These are phyloP conservation scores for Cavia porcellus DNA, from an alignment of 2,113 vertebrate genomes.

Conservation along the genomic window DNA sequence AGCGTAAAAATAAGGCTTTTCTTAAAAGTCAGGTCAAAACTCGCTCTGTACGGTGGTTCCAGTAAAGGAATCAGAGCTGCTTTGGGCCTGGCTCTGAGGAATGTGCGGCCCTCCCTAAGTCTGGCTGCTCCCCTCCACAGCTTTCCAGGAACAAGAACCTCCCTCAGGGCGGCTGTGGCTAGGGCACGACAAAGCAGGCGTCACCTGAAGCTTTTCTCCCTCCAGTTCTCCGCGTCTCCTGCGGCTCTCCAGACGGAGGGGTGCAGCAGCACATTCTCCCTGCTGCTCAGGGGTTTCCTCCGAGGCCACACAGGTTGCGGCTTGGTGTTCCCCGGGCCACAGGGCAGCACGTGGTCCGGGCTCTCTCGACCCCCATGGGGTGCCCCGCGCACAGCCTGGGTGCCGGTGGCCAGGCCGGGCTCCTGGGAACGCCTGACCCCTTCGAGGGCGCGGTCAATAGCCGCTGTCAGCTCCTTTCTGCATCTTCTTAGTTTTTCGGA, in stretches of 20 bases:
- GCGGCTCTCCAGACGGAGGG: conserved; percentile 70
- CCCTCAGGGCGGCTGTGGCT: not conserved
- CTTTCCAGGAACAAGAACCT: not conserved
- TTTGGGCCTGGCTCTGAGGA: not conserved
- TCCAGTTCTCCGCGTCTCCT: conserved; percentile 74
- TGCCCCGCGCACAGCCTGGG: not conserved
- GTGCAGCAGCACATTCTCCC: conserved; percentile 74
- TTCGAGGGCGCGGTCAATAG: conserved; percentile 83
- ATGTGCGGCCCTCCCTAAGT: not conserved
- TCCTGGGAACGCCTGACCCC: conserved; percentile 68
- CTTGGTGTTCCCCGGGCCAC: conserved; percentile 2
- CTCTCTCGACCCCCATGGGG: conserved; percentile 50
- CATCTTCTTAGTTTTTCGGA: conserved; percentile 85
- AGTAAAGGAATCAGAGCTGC: not conserved
- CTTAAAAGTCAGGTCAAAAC: not conserved
- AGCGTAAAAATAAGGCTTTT: not conserved
- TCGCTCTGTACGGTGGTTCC: not conserved
- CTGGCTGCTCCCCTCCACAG: not conserved
- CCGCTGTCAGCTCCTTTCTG: conserved; percentile 83
- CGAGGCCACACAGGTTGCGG: conserved; percentile 19
- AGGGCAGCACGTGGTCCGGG: conserved; percentile 35
- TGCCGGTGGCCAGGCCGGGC: not conserved
- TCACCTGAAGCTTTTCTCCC: conserved; percentile 77
- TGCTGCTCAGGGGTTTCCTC: conserved; percentile 80
- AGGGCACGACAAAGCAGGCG: not conserved